These are phyloP conservation scores for Chondrosia reniformis DNA, from an alignment of 37 sponge, comb jelly and placozoan species.

Conservation along the genomic window DNA sequence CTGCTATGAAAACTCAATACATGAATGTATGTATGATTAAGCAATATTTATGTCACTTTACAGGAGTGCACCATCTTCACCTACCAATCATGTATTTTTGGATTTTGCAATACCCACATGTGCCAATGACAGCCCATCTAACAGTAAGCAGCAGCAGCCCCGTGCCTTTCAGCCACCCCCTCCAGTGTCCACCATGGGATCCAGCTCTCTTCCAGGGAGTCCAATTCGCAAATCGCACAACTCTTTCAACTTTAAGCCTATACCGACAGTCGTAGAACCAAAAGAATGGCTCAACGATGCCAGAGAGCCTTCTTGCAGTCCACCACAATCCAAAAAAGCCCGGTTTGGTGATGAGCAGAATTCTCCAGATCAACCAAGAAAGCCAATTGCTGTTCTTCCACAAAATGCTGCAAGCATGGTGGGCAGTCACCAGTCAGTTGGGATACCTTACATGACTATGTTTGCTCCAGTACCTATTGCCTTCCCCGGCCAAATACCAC, in stretches of 20 bases:
- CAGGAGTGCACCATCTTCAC: conserved; percentile 87
- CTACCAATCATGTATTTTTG: conserved; percentile 64
- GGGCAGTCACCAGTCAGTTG: neutral
- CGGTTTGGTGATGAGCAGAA: conserved; percentile 9
- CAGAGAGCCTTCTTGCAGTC: neutral
- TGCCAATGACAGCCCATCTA: neutral
- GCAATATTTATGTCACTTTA: too few species aligned
- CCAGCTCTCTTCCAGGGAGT: conserved; percentile 6
- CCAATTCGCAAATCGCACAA: neutral
- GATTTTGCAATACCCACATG: conserved; percentile 10
- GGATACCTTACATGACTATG: conserved; percentile 14
- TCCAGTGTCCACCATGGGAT: neutral
- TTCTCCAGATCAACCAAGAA: neutral
- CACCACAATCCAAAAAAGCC: neutral
- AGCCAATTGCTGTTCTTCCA: neutral
- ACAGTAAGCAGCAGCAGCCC: neutral
- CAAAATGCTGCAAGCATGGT: neutral
- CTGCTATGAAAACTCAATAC: too few species aligned
- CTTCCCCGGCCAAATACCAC: neutral
- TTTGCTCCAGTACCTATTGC: neutral
- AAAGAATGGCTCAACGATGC: conserved; percentile 6
- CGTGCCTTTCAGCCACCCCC: neutral
- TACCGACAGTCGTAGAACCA: neutral
- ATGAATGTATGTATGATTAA: too few species aligned
- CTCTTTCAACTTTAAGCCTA: neutral